Percentiles rank a stretch among this genome's conserved stretches.
Conservation (phyloP, 2,113 vertebrate genomes). For the Cinclus cinclus region DNA sequence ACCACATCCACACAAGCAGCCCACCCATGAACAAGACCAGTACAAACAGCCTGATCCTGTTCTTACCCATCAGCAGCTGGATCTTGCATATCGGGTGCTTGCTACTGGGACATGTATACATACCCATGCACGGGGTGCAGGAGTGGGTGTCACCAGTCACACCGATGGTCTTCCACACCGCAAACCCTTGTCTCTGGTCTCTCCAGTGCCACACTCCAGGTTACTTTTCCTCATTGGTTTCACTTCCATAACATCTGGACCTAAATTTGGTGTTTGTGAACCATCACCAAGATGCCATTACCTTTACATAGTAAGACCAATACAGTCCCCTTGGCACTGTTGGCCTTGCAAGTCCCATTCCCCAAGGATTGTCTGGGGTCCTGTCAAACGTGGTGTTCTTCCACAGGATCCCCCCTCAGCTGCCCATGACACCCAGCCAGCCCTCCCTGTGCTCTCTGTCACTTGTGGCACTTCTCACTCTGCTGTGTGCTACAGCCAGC, state of each 20-base stretch:
- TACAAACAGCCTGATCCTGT: background rate
- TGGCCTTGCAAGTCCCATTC: background rate
- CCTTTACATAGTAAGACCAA: rapidly evolving
- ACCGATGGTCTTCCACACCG: background rate
- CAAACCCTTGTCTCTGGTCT: background rate
- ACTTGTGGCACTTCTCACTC: background rate
- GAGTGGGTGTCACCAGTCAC: background rate
- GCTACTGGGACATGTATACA: rapidly evolving
- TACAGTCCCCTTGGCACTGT: background rate
- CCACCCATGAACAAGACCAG: background rate
- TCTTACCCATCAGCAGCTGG: background rate
- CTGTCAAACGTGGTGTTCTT: rapidly evolving
- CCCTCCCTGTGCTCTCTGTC: background rate
- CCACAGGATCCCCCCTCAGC: background rate
- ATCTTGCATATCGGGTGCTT: background rate
- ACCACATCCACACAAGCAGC: background rate
- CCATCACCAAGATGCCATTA: background rate
- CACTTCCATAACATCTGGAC: background rate
- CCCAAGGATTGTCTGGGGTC: background rate
- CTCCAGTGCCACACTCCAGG: background rate
- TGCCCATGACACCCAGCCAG: background rate
- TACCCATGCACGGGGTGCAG: background rate
- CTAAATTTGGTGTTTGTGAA: background rate
- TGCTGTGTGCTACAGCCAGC: background rate
- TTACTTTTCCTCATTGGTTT: background rate